Conservation (phyloP, 2,888 invertebrate species). For the Diploptera punctata region DNA sequence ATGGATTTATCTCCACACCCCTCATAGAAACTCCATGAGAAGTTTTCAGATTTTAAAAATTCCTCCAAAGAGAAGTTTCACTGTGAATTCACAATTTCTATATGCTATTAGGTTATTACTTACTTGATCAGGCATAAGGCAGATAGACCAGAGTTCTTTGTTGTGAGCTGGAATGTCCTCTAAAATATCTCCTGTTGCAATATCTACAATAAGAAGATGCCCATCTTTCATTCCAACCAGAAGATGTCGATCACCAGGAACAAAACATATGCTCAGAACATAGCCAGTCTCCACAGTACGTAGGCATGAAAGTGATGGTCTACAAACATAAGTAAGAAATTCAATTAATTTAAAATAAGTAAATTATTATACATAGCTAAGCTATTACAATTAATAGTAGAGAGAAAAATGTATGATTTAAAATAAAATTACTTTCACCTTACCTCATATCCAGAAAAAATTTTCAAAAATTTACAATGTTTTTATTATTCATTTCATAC, state of each 20-base stretch:
- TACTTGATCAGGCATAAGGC: conserved; percentile 71
- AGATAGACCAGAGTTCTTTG: conserved; percentile 80
- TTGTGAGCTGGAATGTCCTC: conserved; percentile 78
- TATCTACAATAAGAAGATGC: conserved; percentile 80
- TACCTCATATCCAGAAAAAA: no score
- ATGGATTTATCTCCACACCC: no score
- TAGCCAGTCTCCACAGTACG: conserved; percentile 72
- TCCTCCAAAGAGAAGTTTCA: neutral
- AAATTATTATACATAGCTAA: no score
- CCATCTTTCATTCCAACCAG: conserved; percentile 89
- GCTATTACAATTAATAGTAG: no score
- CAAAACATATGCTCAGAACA: conserved; percentile 77
- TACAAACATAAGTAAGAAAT: no score
- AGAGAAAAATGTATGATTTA: no score
- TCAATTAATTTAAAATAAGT: no score
- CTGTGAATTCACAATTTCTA: neutral
- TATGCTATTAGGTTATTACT: neutral
- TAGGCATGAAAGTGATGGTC: conserved; percentile 69
- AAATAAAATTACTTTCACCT: no score
- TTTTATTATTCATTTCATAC: no score
- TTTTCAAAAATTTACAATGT: no score
- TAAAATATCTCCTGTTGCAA: conserved; percentile 79
- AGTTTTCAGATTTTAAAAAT: no score
- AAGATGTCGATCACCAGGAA: conserved; percentile 90
- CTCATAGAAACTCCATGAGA: no score